Base-by-base conservation (phyloP, 2,113 vertebrate genomes). In the Clarias macrocephalus region DNA sequence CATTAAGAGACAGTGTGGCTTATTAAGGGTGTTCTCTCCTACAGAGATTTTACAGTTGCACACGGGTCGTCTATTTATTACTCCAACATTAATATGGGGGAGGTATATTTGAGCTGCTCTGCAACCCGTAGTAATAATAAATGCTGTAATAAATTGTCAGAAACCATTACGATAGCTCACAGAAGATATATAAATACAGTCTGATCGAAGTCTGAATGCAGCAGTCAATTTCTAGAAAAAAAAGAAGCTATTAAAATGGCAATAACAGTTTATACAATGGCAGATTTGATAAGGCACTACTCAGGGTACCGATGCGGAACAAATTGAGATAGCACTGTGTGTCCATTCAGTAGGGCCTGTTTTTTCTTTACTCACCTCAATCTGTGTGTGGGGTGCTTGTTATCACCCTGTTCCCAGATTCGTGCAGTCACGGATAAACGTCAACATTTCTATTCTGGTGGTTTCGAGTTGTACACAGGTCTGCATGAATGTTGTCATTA, bases 191-290 rank as follows among this genome's bases (percentile, higher is more conserved):
- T 56, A 77, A 63, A 76, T 62, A 18, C 37, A 23, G 23, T 72
- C 52, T 72, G 21, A 86, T 70, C 33, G 42, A 68, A 1, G 65
- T 70, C 52, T 37, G 75, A 59, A 59, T 72, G 60, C 82, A 87
- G 60, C 76, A 85, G 81, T 73, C 19, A 23, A 6, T 75, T 85
- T 80, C 79, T 28, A 57, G 56, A 72, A 62, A 62, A 56, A 28
- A 59, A 62, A 57, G 18, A 59, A 57, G 11, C 86, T 80, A 88
- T 88, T 88, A 88, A 75, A 88, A 56, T n/a, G 21, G 59, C 75
- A 86, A 70, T 89, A 83, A 56, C 66, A 75, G 81, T 12, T 25
- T 57, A 81, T 25, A 73, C 83, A 77, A 63, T 68, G 59, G 25
- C 23, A 65, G 48, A 63, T 77, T 63, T 57, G 81, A 77, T 75